A percentile compares a stretch with the other conserved stretches of the same genome.
These are phyloP conservation scores for Pontoporia blainvillei DNA, from an alignment of 2,113 vertebrate genomes.

Conservation along the genomic window DNA sequence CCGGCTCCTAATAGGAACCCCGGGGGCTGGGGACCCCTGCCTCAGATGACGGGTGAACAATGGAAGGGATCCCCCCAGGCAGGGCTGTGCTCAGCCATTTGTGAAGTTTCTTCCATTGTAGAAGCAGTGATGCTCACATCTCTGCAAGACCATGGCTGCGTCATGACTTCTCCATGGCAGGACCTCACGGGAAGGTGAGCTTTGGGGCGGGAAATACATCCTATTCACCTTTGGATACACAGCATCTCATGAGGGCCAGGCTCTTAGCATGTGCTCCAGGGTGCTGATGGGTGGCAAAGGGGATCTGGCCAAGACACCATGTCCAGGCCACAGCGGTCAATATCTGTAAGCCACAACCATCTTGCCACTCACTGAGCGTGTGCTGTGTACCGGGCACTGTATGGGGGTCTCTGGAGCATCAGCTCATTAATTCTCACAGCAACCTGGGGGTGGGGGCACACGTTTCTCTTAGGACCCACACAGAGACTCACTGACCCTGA, in stretches of 20 bases:
- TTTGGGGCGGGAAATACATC: accelerated
- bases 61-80: accelerated
- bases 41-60: accelerated
- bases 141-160: accelerated
- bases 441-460: accelerated
- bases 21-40: too few relatives aligned
- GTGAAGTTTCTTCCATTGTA: not conserved
- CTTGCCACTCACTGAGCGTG: accelerated
- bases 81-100: not conserved
- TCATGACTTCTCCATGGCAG: accelerated
- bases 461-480: accelerated
- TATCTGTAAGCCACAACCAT: accelerated
- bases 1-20: too few relatives aligned
- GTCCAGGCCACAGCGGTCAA: accelerated
- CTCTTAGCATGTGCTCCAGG: not conserved
- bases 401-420: accelerated
- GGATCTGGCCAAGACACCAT: accelerated
- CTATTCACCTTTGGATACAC: too few relatives aligned
- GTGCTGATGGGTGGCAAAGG: not conserved
- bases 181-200: accelerated
- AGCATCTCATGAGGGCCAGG: accelerated
- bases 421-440: accelerated
- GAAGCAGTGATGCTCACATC: accelerated
- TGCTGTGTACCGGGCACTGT: accelerated
- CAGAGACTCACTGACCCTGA: not conserved